These are phyloP conservation scores for Scrobipalpa atriplicella DNA, from an alignment of 2,888 invertebrate genomes.

Conservation along the genomic window DNA sequence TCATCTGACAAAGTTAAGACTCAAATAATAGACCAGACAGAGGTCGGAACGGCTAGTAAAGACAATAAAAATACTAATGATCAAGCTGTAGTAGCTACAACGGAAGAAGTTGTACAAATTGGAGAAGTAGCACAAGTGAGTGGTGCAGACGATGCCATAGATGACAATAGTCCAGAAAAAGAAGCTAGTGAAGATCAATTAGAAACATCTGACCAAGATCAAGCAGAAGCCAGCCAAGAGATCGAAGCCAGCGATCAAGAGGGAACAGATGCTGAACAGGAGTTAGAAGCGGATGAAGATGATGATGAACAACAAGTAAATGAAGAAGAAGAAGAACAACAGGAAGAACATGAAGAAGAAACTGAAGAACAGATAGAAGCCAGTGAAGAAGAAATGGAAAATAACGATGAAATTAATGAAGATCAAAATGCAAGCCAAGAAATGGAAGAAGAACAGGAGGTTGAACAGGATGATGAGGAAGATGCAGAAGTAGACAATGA, in stretches of 20 bases:
- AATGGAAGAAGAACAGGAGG: slow-evolving; percentile 26
- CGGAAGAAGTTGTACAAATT: slow-evolving; percentile 24
- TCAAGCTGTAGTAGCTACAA: neutral
- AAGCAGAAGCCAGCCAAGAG: neutral
- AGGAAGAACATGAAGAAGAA: slow-evolving; percentile 1
- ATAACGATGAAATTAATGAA: slow-evolving; percentile 23
- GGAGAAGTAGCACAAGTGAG: neutral
- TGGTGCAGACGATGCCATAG: slow-evolving; percentile 25
- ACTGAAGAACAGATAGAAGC: slow-evolving; percentile 12
- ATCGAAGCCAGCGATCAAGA: slow-evolving; percentile 8
- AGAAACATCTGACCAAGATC: slow-evolving; percentile 3
- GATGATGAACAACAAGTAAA: slow-evolving; percentile 31
- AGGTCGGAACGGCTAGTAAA: neutral
- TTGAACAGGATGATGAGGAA: slow-evolving; percentile 15
- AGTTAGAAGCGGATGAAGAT: slow-evolving; percentile 30
- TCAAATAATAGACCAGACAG: slow-evolving; percentile 23
- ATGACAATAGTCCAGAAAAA: slow-evolving; percentile 23
- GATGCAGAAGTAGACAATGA: slow-evolving; percentile 18
- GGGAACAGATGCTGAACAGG: slow-evolving; percentile 29
- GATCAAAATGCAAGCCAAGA: slow-evolving; percentile 26
- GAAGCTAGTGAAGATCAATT: slow-evolving; percentile 26
- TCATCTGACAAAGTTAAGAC: slow-evolving; percentile 1
- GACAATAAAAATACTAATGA: slow-evolving; percentile 22
- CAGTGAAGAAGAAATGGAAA: slow-evolving; percentile 26
- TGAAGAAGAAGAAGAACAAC: slow-evolving; percentile 16